phyloP scores from a whole-genome alignment of 2,113 vertebrate genomes.

The Amblyopsis rosae region DNA sequence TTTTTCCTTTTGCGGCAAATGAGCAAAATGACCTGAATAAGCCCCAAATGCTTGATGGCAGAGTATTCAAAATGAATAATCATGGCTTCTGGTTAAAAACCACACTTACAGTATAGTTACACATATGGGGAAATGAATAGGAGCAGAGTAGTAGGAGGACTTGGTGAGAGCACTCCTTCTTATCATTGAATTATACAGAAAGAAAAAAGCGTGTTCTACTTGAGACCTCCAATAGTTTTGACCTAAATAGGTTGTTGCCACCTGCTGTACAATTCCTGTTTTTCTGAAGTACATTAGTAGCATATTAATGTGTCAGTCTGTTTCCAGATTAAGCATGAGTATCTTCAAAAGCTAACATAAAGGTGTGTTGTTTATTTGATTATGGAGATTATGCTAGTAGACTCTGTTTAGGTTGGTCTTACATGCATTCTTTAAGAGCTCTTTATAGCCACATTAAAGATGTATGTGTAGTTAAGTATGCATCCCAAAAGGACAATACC shows the following conservation, averaged over 20 bases:
- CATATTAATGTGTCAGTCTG: slow-evolving; percentile 26
- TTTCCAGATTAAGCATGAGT: slow-evolving; percentile 25
- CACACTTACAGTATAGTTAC: slow-evolving; percentile 27
- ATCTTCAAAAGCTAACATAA: slow-evolving; percentile 14
- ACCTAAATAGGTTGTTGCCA: slow-evolving; percentile 28
- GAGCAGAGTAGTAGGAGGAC: slow-evolving; percentile 36
- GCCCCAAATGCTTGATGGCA: slow-evolving; percentile 13
- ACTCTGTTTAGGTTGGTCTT: slow-evolving; percentile 19
- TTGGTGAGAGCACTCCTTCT: slow-evolving; percentile 34
- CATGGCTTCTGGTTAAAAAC: slow-evolving; percentile 37
- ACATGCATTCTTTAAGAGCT: slow-evolving; percentile 2
- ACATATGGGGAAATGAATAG: slow-evolving; percentile 55
- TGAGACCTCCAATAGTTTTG: slow-evolving; percentile 26
- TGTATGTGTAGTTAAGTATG: background rate
- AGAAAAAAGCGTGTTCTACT: slow-evolving; percentile 31
- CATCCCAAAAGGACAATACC: background rate
- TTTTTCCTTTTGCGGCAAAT: background rate
- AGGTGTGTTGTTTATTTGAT: slow-evolving; percentile 15
- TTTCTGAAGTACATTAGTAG: slow-evolving; percentile 41
- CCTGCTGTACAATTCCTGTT: slow-evolving; percentile 30
- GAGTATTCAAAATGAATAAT: slow-evolving; percentile 45
- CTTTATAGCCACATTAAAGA: slow-evolving; percentile 20
- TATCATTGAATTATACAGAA: slow-evolving; percentile 26
- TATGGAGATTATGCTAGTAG: slow-evolving; percentile 10
- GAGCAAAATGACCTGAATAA: slow-evolving; percentile 29